phyloP scores from a whole-genome alignment of 2,888 invertebrate genomes.

The Acholoe squamosa region DNA sequence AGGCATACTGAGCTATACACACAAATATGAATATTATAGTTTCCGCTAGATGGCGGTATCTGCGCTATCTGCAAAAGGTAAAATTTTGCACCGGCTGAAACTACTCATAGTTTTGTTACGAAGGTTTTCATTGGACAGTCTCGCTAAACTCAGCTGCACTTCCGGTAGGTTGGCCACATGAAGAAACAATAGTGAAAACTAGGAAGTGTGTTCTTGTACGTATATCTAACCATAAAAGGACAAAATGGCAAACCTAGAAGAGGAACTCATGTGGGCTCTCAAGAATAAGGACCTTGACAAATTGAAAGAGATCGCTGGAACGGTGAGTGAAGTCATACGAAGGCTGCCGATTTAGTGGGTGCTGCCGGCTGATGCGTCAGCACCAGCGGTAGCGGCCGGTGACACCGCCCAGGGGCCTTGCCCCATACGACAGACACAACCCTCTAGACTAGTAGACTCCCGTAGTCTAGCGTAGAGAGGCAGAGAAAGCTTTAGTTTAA shows the following conservation, averaged over 20 bases:
- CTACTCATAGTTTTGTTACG: background rate
- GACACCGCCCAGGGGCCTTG: background rate
- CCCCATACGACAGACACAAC: no score
- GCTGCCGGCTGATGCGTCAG: background rate
- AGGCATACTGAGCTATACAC: no score
- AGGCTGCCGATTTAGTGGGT: background rate
- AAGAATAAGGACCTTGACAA: conserved; percentile 52
- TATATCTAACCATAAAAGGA: background rate
- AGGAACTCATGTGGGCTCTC: conserved; percentile 48
- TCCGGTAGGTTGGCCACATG: conserved; percentile 55
- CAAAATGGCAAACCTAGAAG: background rate
- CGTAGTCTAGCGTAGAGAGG: no score
- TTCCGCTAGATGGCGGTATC: no score
- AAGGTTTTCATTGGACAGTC: background rate
- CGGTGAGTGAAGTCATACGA: background rate
- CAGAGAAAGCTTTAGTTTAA: no score
- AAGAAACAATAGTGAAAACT: conserved; percentile 51
- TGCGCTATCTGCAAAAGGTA: no score
- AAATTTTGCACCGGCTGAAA: no score
- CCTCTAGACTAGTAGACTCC: no score
- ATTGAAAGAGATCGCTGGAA: conserved; percentile 37
- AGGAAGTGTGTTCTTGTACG: conserved; percentile 11
- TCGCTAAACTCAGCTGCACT: background rate
- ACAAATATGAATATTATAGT: no score
- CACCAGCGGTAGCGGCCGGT: background rate